These are phyloP conservation scores for Pollimyrus isidori DNA, from an alignment of 2,113 vertebrate genomes.

Conservation along the genomic window DNA sequence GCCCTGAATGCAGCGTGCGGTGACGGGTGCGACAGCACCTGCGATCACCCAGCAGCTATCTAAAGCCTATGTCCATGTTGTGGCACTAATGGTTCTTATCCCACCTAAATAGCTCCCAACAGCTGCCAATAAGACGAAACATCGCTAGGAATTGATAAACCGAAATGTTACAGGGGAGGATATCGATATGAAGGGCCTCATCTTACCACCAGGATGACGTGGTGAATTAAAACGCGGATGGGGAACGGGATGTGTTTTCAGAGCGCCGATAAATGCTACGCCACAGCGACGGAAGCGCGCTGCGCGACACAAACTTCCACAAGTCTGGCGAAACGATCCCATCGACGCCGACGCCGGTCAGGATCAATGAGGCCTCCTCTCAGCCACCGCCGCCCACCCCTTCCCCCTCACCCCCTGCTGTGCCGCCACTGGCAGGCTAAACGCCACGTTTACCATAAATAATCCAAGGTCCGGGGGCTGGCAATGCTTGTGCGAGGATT, in stretches of 20 bases:
- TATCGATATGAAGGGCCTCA: not conserved
- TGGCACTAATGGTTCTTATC: constrained; percentile 22
- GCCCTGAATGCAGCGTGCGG: not conserved
- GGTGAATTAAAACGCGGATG: constrained; percentile 10
- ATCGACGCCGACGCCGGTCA: constrained; percentile 23
- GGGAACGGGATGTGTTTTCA: not conserved
- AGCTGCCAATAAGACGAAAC: constrained; percentile 28
- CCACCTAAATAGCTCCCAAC: constrained; percentile 25
- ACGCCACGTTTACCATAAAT: constrained; percentile 25
- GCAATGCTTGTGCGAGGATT: not conserved
- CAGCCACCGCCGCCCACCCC: not conserved
- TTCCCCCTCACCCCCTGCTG: not conserved
- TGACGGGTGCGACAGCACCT: constrained; percentile 24
- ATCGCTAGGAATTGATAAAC: constrained; percentile 20
- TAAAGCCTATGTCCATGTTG: constrained; percentile 21
- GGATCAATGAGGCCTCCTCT: constrained; percentile 20
- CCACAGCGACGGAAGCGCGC: not conserved
- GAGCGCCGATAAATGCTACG: not conserved
- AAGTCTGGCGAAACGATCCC: constrained; percentile 20
- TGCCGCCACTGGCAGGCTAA: constrained; percentile 16
- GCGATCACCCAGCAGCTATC: constrained; percentile 8
- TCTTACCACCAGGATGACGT: not conserved
- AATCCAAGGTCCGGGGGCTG: constrained; percentile 3
- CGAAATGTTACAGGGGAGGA: constrained; percentile 10
- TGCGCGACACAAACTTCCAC: not conserved